Conservation (phyloP, 2,113 vertebrate species). For the Rostratula benghalensis region DNA sequence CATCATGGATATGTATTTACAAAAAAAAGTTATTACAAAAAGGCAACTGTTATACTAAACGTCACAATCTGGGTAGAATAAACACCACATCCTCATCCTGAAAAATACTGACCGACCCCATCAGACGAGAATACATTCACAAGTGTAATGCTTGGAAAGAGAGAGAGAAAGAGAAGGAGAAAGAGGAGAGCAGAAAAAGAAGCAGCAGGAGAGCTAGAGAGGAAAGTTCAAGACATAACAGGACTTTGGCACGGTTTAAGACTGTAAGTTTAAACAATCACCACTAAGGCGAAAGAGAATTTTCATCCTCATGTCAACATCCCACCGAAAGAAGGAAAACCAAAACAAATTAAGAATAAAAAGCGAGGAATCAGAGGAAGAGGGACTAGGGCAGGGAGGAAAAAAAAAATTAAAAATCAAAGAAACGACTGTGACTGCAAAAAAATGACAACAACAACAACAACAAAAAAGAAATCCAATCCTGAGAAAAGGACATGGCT, state of each 20-base stretch:
- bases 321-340: constrained; percentile 83
- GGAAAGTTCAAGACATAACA: constrained; percentile 94
- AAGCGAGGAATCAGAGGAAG: constrained; percentile 58
- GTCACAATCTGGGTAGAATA: constrained; percentile 94
- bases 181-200: neutral
- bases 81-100: constrained; percentile 92
- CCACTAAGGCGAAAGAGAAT: constrained; percentile 89
- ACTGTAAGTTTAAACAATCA: constrained; percentile 97
- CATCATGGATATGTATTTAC: constrained; percentile 99
- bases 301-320: constrained; percentile 83
- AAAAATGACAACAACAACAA: constrained; percentile 57
- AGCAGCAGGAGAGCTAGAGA: constrained; percentile 36
- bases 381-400: neutral
- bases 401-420: constrained; percentile 72
- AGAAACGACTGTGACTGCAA: constrained; percentile 79
- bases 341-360: constrained; percentile 49
- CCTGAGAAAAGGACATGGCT: constrained; percentile 95
- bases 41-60: constrained; percentile 98
- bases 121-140: constrained; percentile 99
- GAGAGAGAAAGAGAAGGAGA: neutral
- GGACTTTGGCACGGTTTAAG: constrained; percentile 98
- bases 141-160: constrained; percentile 87
- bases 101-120: constrained; percentile 97
- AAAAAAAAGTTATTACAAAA: constrained; percentile 96
- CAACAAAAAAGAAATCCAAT: constrained; percentile 78